Evolutionary conservation across 2,113 vertebrate species (phyloP).

Genomic region (Lutjanus erythropterus): DNA sequence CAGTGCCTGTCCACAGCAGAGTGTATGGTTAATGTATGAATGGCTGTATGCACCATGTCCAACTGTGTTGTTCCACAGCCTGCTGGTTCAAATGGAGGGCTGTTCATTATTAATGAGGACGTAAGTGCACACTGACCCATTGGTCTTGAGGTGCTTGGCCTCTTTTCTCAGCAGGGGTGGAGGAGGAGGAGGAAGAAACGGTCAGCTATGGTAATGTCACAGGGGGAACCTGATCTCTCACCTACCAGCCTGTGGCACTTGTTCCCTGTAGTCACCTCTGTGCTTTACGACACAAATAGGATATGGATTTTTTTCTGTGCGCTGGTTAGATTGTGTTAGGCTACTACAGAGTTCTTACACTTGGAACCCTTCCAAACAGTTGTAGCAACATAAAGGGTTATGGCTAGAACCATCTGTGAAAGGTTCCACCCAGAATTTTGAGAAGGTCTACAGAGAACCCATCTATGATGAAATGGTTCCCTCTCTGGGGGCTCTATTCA

Average conservation of each 20-base stretch:
- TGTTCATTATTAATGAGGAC: constrained; percentile 77
- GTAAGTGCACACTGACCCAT: constrained; percentile 67
- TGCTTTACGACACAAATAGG: neutral
- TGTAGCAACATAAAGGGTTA: too few relatives aligned
- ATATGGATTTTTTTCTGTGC: neutral
- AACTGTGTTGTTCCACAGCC: constrained; percentile 55
- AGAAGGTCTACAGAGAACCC: too few relatives aligned
- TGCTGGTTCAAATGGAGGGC: constrained; percentile 68
- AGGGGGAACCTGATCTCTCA: constrained; percentile 26
- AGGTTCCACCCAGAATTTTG: too few relatives aligned
- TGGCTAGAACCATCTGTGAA: too few relatives aligned
- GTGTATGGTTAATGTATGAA: constrained; percentile 65
- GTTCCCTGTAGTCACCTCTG: constrained; percentile 3
- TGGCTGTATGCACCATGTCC: constrained; percentile 32
- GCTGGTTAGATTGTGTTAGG: neutral
- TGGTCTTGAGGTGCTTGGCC: constrained; percentile 42
- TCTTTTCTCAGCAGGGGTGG: constrained; percentile 50
- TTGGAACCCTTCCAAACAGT: too few relatives aligned
- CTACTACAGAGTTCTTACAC: neutral
- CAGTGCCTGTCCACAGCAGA: constrained; percentile 2
- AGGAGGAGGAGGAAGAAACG: neutral
- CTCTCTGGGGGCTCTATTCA: too few relatives aligned
- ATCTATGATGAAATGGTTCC: too few relatives aligned
- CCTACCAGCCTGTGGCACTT: neutral
- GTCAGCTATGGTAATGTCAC: constrained; percentile 23